Evolutionary conservation across 2,888 invertebrate genomes (phyloP).

Genomic region (Synanthedon andrenaeformis): DNA sequence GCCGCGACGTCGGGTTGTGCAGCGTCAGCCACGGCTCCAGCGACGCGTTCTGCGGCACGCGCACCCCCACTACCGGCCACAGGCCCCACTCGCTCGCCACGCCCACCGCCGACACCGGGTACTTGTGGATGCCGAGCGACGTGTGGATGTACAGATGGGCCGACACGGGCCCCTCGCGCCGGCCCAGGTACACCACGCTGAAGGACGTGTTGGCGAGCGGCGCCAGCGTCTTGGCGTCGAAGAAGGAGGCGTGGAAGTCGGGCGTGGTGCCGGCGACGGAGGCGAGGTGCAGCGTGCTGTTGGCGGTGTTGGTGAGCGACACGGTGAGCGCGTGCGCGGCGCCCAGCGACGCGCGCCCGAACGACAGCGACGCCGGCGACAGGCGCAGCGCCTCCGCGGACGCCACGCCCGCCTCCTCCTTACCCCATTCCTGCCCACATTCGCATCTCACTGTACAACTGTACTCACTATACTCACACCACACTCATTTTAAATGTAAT

Average conservation of each 20-base stretch:
- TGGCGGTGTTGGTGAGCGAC: conserved; percentile 88
- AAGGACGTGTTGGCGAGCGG: conserved; percentile 94
- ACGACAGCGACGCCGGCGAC: conserved; percentile 59
- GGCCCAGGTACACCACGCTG: conserved; percentile 94
- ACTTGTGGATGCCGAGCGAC: conserved; percentile 90
- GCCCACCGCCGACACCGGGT: conserved; percentile 88
- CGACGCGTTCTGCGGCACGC: conserved; percentile 91
- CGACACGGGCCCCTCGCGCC: conserved; percentile 88
- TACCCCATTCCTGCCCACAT: conserved; percentile 40
- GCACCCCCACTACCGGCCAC: conserved; percentile 89
- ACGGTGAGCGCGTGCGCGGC: conserved; percentile 88
- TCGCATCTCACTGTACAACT: background rate
- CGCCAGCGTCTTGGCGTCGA: conserved; percentile 92
- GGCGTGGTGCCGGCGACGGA: conserved; percentile 95
- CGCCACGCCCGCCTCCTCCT: conserved; percentile 14
- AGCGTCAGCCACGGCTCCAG: conserved; percentile 90
- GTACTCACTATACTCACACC: background rate
- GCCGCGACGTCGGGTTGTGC: conserved; percentile 92
- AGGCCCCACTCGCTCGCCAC: conserved; percentile 91
- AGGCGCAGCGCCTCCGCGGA: conserved; percentile 40
- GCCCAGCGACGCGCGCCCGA: conserved; percentile 81
- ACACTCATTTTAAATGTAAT: conserved; percentile 1
- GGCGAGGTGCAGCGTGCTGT: conserved; percentile 89
- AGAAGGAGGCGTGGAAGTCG: conserved; percentile 97
- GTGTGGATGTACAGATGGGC: conserved; percentile 94